Percentiles rank a stretch among this genome's conserved stretches.
Conservation (phyloP, 2,113 vertebrate genomes). For the Chaetodon trifascialis region DNA sequence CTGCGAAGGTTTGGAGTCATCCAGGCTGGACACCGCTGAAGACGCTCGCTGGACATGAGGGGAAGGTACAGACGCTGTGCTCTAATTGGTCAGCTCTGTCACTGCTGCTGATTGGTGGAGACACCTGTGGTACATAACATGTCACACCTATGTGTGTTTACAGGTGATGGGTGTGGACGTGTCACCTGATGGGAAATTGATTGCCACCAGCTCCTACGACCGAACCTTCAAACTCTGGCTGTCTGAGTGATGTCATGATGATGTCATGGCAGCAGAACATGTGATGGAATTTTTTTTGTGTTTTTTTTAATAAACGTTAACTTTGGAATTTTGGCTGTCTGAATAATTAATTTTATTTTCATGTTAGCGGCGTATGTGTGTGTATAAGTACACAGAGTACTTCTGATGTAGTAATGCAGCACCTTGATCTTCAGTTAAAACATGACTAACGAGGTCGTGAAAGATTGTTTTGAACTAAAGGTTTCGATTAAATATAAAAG, state of each 20-base stretch:
- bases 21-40: conserved; percentile 97
- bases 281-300: neutral
- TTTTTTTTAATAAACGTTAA: neutral
- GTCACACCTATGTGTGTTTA: neutral
- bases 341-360: no score
- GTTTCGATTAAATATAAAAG: no score
- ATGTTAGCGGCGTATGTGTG: no score
- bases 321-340: no score
- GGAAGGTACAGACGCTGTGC: conserved; percentile 79
- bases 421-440: no score
- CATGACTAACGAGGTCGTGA: no score
- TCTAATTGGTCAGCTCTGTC: neutral
- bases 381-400: no score
- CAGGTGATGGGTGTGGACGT: conserved; percentile 96
- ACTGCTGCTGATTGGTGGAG: neutral
- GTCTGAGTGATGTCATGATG: conserved; percentile 85
- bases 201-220: conserved; percentile 96
- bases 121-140: accelerated
- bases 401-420: no score
- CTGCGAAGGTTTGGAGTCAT: conserved; percentile 97
- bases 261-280: neutral
- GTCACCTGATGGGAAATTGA: conserved; percentile 93
- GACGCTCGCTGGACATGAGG: conserved; percentile 95
- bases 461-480: no score
- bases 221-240: conserved; percentile 99